Evolutionary conservation across 1,140 invertebrate genomes (phyloP).

Genomic region (Euura saliciscinereae): DNA sequence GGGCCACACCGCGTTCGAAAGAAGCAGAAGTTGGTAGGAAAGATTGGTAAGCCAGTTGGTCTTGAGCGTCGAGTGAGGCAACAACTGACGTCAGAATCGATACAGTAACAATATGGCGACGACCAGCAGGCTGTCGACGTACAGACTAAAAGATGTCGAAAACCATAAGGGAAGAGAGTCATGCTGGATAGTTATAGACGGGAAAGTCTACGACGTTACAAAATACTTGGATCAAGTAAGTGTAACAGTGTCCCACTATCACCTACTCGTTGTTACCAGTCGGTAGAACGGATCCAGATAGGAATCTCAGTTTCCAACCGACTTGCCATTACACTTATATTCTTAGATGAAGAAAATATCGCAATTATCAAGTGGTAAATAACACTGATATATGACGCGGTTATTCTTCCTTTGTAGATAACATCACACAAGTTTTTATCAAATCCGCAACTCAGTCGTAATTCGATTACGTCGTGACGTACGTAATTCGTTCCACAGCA

Average conservation of each 20-base stretch:
- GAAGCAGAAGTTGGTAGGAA: not conserved
- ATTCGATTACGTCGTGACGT: not conserved
- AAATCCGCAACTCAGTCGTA: too few relatives aligned
- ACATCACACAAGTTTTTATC: too few relatives aligned
- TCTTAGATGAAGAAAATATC: too few relatives aligned
- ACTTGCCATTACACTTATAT: too few relatives aligned
- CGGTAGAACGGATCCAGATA: too few relatives aligned
- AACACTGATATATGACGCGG: too few relatives aligned
- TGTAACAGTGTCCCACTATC: too few relatives aligned
- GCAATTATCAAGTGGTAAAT: too few relatives aligned
- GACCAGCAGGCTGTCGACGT: constrained; percentile 24
- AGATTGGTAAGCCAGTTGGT: not conserved
- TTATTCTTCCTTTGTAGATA: not conserved
- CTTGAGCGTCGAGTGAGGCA: not conserved
- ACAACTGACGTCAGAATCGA: not conserved
- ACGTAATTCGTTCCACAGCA: constrained; percentile 62
- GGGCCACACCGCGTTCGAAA: not conserved
- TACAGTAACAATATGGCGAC: not conserved
- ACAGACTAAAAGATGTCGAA: constrained; percentile 47
- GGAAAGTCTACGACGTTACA: constrained; percentile 59
- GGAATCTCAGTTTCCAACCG: too few relatives aligned
- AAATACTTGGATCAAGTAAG: constrained; percentile 53
- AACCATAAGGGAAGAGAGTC: constrained; percentile 35
- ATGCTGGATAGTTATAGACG: constrained; percentile 55
- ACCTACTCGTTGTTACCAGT: too few relatives aligned